These are phyloP conservation scores for Hipposideros armiger DNA, from an alignment of 2,113 vertebrate genomes.

Conservation along the genomic window DNA sequence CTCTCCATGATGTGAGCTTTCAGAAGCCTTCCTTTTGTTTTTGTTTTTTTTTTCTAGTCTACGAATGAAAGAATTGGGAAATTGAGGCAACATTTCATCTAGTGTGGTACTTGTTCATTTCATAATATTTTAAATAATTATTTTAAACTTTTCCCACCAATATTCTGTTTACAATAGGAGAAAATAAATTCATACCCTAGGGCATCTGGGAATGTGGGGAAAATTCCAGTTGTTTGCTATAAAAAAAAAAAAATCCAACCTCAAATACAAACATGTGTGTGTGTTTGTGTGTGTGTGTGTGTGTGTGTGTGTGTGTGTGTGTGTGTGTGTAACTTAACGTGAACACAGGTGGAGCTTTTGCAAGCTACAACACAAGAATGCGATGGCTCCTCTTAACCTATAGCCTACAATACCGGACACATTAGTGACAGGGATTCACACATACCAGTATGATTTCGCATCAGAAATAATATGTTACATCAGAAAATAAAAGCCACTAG, in stretches of 20 bases:
- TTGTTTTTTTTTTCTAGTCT: neutral
- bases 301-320: too few relatives aligned
- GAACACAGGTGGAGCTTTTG: neutral
- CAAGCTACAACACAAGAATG: neutral
- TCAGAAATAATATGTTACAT: neutral
- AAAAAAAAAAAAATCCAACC: neutral
- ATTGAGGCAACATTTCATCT: neutral
- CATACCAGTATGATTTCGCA: neutral
- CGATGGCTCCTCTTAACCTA: neutral
- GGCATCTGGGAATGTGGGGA: neutral
- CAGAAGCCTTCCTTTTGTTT: neutral
- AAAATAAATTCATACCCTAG: neutral
- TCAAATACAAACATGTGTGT: too few relatives aligned
- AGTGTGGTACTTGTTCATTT: neutral
- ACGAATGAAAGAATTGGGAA: neutral
- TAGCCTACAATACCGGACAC: neutral
- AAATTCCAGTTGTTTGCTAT: neutral
- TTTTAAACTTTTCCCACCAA: neutral
- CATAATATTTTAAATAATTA: slow-evolving; percentile 25
- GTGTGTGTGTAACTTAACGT: neutral
- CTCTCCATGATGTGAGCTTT: neutral
- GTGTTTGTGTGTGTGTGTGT: too few relatives aligned
- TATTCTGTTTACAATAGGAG: neutral
- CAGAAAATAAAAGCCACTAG: neutral
- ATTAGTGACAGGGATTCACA: neutral